Conservation (phyloP, 2,113 vertebrate species). For the Onychorhynchus coronatus region DNA sequence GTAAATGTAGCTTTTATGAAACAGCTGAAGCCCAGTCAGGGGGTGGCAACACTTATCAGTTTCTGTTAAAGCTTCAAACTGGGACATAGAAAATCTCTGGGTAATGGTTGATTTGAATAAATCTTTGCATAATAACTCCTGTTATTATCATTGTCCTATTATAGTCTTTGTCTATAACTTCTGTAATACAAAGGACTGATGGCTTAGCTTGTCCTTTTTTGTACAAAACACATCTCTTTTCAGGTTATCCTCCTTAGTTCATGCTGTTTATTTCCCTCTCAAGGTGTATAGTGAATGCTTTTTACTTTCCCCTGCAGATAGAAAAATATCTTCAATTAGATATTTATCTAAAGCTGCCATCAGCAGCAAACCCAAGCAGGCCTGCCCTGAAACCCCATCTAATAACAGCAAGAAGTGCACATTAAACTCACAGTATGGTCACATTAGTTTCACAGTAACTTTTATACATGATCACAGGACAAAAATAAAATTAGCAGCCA, state of each 20-base stretch:
- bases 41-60: not conserved
- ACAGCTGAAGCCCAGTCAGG: not conserved
- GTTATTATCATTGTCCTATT: not conserved
- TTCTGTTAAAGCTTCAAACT: not conserved
- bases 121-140: not conserved
- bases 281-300: not conserved
- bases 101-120: not conserved
- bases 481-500: conserved; percentile 30
- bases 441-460: not conserved
- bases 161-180: not conserved
- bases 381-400: not conserved
- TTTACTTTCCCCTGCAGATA: not conserved
- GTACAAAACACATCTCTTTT: not conserved
- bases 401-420: not conserved
- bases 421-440: conserved; percentile 37
- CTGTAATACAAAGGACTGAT: not conserved
- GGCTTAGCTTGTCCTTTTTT: not conserved
- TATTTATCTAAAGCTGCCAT: conserved; percentile 22
- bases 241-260: not conserved
- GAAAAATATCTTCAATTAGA: conserved; percentile 37
- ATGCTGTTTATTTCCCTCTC: conserved; percentile 14
- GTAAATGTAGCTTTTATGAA: not conserved
- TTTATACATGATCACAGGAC: not conserved
- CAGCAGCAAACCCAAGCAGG: not conserved
- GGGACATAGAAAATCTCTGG: not conserved